Base-by-base conservation (phyloP, 2,888 invertebrate genomes). In the Nasonia oneida region DNA sequence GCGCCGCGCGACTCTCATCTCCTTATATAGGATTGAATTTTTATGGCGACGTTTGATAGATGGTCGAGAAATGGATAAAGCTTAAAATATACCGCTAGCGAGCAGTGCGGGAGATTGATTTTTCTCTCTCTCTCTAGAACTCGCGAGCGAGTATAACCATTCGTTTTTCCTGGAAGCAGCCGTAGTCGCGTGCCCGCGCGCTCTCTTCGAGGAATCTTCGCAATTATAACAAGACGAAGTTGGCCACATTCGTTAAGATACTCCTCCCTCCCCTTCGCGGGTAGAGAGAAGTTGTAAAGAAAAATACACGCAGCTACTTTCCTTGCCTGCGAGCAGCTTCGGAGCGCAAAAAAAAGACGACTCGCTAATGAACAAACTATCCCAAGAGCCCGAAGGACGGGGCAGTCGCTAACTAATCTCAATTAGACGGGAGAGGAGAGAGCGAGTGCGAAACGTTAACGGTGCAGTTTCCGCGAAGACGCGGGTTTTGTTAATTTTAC, bases 341-440 rank as follows among this genome's bases (percentile, higher is more conserved):
- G 84, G 18, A 37, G n/a, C 47, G 29, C 29, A 29, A 29, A 73
- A 47, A 88, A 91, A 91, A 90, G 90, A 90, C 29, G 90, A 90
- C 29, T 89, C 89, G 89, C 89, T 91, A 91, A 91, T 90, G 90
- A 91, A 91, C 90, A 89, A 91, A 91, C 90, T 91, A 90, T 90
- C 89, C 90, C 89, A 53, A 64, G 67, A 64, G 82, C 73, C 74
- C 70, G 57, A 67, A 67, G 73, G 64, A 5, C 67, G 83, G 83
- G 87, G 84, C 85, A 85, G 85, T 87, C 89, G 89, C 89, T 90
- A 89, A 90, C 89, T 90, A 89, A 90, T 91, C 89, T 89, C 89
- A 88, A 89, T 91, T 90, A 85, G 71, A 78, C 23, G 82, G 37
- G 37, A 83, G 79, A 83, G 79, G 86, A 87, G 86, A 50, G 37